Percentiles rank a stretch among this genome's conserved stretches.
Evolutionary conservation across 1,140 invertebrate species (phyloP).

Genomic region (Spodoptera litura): DNA sequence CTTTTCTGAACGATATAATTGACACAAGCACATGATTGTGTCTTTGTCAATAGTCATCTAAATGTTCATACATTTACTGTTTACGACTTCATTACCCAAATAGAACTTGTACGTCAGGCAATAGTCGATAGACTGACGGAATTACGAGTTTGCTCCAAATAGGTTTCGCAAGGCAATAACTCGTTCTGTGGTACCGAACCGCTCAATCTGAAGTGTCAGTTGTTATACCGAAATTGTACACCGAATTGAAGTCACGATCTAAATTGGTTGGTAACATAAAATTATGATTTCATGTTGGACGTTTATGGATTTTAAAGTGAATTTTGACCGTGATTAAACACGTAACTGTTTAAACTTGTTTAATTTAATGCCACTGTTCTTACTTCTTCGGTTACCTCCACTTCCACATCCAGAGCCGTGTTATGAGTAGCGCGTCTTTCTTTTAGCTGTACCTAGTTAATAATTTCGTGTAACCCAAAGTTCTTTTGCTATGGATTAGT

Average conservation of each 20-base stretch:
- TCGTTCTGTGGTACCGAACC: slow-evolving; percentile 6
- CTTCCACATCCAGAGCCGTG: too few species aligned
- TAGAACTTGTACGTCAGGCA: not conserved
- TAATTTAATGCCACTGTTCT: too few species aligned
- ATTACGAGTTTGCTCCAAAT: slow-evolving; percentile 17
- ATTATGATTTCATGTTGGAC: not conserved
- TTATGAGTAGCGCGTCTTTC: too few species aligned
- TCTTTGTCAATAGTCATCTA: not conserved
- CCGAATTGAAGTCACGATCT: slow-evolving; percentile 18
- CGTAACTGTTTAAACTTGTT: too few species aligned
- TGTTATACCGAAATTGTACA: slow-evolving; percentile 24
- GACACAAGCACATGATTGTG: too few species aligned
- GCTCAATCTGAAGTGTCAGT: slow-evolving; percentile 27
- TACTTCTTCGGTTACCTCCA: too few species aligned
- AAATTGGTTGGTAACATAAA: slow-evolving; percentile 11
- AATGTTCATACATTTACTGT: not conserved
- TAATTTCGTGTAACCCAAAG: too few species aligned
- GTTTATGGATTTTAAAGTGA: too few species aligned
- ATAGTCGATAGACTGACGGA: slow-evolving; percentile 4
- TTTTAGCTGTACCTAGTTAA: too few species aligned
- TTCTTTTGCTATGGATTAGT: too few species aligned
- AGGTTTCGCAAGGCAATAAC: slow-evolving; percentile 10
- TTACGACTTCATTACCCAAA: not conserved
- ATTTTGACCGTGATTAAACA: too few species aligned
- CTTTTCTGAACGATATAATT: too few species aligned